Evolutionary conservation across 1,140 invertebrate species (phyloP), one percentile per base, ranked within the genome.

Genomic region (Drosophila simulans): DNA sequence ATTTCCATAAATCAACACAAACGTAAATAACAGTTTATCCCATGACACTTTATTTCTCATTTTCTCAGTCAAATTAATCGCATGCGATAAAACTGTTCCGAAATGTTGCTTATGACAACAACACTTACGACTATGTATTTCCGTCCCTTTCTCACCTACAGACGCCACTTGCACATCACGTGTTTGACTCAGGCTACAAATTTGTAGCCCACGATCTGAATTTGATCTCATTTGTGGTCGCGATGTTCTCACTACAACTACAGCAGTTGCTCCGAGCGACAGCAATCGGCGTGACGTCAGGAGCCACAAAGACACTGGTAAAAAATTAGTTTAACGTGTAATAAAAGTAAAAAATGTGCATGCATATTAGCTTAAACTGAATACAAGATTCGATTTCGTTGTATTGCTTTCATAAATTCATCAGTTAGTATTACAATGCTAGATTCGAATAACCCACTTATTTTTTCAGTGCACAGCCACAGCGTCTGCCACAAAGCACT

Each of bases 231-330:
- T 34, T 45, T 51, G 48, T 51, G 27, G 48, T 34, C 37, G 46
- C 40, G 42, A 91, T 91, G 90, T 79, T 83, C 68, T 89, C 90
- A 22, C 71, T 80, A 59, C 90, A 91, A 22, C 71, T 80, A 59
- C 90, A 91, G 77, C 90, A 91, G 75, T 45, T 91, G 75, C 77
- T 90, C 72, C 84, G 89, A 81, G 82, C 58, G 31, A 31, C 56
- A 49, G 31, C 31, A 22, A 22, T 65, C 54, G 46, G 70, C 65
- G 51, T 88, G 70, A 79, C 83, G 66, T 76, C 88, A 75, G 46
- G 56, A 17, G 11, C 62, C 11, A 51, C 77, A 71, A 15, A 43
- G 34, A 78, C 48, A 51, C 48, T 34, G 48, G 48, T 51, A 51
- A 39, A 39, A 13, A 13, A 11, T 37, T 37, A 12, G 7, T 31